Evolutionary conservation across 2,888 invertebrate genomes (phyloP).

Genomic region (Panzeria rudis): DNA sequence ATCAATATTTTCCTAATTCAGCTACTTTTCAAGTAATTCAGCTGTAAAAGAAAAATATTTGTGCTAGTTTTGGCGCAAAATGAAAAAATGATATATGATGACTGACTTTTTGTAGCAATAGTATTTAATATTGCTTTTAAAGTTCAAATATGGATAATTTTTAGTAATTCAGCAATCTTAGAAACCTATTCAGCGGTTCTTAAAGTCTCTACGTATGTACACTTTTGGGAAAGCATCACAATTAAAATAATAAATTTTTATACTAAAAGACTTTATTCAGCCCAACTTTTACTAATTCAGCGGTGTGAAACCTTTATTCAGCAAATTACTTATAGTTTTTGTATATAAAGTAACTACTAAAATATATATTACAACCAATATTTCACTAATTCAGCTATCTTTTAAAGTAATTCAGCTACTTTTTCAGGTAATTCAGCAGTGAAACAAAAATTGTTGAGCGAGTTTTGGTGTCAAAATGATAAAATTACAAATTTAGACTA

Average conservation of each 20-base stretch:
- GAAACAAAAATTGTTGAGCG: neutral
- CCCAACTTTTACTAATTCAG: too few species aligned
- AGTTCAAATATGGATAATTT: too few species aligned
- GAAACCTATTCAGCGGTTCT: too few species aligned
- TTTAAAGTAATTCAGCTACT: neutral
- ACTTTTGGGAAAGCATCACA: too few species aligned
- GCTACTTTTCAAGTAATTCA: neutral
- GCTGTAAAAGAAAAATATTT: neutral
- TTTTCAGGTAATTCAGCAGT: neutral
- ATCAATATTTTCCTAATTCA: neutral
- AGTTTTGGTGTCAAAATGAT: neutral
- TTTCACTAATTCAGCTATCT: too few species aligned
- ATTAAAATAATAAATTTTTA: too few species aligned
- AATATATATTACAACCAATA: neutral
- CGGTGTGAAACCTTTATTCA: slow-evolving; percentile 6
- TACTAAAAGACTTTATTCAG: too few species aligned
- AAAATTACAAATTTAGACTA: neutral
- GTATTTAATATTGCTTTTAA: neutral
- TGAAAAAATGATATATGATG: neutral
- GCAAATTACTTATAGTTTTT: neutral
- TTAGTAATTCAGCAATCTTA: too few species aligned
- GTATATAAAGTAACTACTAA: too few species aligned
- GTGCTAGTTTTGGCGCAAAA: neutral
- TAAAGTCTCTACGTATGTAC: too few species aligned
- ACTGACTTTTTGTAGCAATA: neutral